Evolutionary conservation across 2,113 vertebrate species (phyloP), one percentile per base, ranked within the genome.

Genomic region (Bos javanicus): DNA sequence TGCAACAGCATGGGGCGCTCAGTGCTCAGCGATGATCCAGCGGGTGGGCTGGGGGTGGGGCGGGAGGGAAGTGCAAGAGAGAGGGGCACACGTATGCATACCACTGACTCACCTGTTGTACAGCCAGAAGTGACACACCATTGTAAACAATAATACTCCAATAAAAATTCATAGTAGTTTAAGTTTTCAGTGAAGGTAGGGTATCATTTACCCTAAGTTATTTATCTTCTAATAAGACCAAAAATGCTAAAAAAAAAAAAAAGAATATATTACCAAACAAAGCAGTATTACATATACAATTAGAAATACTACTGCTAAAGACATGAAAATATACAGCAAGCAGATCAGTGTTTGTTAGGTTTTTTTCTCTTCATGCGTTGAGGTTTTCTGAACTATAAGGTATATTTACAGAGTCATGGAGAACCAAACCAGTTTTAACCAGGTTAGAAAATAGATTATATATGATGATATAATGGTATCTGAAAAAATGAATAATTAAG

Each of bases 401-500:
- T 56, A 16, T 76, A 81, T 91, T 60, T 59, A 90, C 30, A 91
- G 15, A 83, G 33, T 94, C 80, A 91, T 26, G 85, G 85, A 97
- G n/a, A 94, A 76, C 23, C 52, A 91, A 95, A 74, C 33, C 0
- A 3, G 19, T 74, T 98, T 97, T 93, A 95, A 91, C n/a, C 84
- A 11, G 15, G 95, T 80, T 92, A 96, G 28, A 81, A 87, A 85
- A 96, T 80, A 57, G 78, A 91, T 81, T 96, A 28, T 26, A 46
- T 60, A 67, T 48, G 54, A 95, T 94, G 87, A 81, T 94, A 96
- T 90, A 97, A 83, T 30, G 54, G 98, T 86, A 67, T 3, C 81
- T 33, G 60, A 48, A 95, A 92, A 98, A 28, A 94, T 86, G 64
- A 84, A 97, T 92, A 98, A 98, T 97, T 94, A 97, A 96, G 67